phyloP scores from a whole-genome alignment of 2,113 vertebrate species.

The Vireo altiloquus region DNA sequence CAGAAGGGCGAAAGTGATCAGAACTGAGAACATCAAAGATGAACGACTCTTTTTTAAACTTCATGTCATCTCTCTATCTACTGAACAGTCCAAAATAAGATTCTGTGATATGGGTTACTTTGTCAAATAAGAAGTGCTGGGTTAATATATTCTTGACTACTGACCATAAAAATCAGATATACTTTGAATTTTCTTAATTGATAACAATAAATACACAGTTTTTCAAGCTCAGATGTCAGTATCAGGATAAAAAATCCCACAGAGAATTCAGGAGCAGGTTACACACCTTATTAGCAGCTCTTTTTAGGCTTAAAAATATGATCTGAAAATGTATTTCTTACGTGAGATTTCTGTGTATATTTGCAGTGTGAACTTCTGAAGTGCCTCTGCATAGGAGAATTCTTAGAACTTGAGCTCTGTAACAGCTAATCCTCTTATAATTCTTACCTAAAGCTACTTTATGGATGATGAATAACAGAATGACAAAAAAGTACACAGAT shows the following conservation, averaged over 20 bases:
- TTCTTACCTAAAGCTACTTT: slow-evolving; percentile 16
- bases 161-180: background rate
- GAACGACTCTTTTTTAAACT: accelerated
- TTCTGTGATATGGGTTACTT: background rate
- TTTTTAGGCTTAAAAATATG: background rate
- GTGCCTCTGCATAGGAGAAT: background rate
- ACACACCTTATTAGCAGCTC: background rate
- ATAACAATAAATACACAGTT: background rate
- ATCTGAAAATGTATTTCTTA: background rate
- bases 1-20: background rate
- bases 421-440: slow-evolving; percentile 8
- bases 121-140: background rate
- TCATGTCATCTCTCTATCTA: background rate
- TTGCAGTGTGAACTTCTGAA: background rate
- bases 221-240: background rate
- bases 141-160: background rate
- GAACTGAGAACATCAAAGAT: background rate
- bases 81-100: background rate
- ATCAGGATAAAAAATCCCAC: background rate
- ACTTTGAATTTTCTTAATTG: background rate
- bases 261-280: background rate
- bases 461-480: background rate
- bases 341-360: background rate
- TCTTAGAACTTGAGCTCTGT: background rate
- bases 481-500: background rate